Evolutionary conservation across 2,888 invertebrate species (phyloP), one percentile per base, ranked within the genome.

Genomic region (Chelonus formosanus): DNA sequence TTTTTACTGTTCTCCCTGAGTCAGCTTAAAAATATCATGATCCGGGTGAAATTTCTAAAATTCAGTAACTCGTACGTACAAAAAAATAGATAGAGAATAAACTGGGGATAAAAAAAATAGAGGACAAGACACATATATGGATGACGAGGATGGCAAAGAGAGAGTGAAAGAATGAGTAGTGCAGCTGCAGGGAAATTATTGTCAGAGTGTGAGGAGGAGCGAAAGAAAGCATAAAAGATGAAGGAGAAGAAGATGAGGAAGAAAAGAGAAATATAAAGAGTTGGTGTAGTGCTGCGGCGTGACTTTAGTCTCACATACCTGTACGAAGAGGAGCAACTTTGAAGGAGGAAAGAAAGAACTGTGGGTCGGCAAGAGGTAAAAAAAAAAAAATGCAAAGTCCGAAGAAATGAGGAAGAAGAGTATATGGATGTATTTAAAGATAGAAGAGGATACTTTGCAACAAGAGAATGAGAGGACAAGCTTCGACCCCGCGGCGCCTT

Each of bases 401-500:
- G 50, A 62, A 66, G 58, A 62, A 56, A 43, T 45, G 57, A 66
- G 55, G 35, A 62, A 64, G 62, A 63, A 57, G 65, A 60, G 35
- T 58, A 60, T 32, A 57, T 43, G 50, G n/a, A n/a, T 36, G 56
- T 58, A 52, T 10, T 57, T 63, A 54, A 54, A 52, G 52, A 52
- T 32, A 52, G 32, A 52, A 8, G 32, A 54, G 62, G 43, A 10
- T 34, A 60, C n/a, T 52, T 35, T 4, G 44, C 43, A 61, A 45
- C 53, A 61, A 53, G 61, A 45, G 61, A 61, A 53, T 31, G 67
- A 65, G 65, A 70, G 68, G 71, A 71, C 70, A 68, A 70, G 70
- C 55, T 43, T 66, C 70, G 67, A 69, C 64, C 71, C 72, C 68
- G 71, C 72, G 71, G 72, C 68, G 72, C 68, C 69, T 72, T 72